Percentiles rank a stretch among this genome's conserved stretches.
Conservation (phyloP, 1,140 invertebrate species). For the Liolophura sinensis region DNA sequence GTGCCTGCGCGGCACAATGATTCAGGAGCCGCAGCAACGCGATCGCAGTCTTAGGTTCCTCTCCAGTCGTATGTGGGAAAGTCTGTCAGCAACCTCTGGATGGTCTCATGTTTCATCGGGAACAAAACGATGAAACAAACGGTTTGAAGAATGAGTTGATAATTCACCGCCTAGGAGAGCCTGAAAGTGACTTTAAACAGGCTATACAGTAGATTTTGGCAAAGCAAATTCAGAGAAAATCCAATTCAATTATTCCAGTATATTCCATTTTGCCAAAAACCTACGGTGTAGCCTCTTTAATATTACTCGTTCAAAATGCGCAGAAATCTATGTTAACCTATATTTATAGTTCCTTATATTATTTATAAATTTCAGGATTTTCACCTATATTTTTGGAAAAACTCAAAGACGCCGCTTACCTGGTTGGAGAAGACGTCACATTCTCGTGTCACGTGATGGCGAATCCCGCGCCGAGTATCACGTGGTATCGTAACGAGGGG, state of each 20-base stretch:
- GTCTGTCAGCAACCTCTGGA: too few relatives aligned
- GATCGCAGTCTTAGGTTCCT: neutral
- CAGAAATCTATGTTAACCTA: neutral
- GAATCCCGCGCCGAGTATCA: slow-evolving; percentile 85
- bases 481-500: slow-evolving; percentile 76
- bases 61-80: too few relatives aligned
- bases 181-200: too few relatives aligned
- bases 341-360: neutral
- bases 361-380: slow-evolving; percentile 31
- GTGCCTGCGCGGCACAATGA: too few relatives aligned
- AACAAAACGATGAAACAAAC: neutral
- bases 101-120: neutral
- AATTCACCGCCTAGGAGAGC: too few relatives aligned
- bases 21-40: too few relatives aligned
- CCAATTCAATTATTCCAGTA: neutral
- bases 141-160: too few relatives aligned
- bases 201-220: too few relatives aligned
- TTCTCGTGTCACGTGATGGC: slow-evolving; percentile 85
- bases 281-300: neutral
- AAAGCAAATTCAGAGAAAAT: too few relatives aligned
- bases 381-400: slow-evolving; percentile 63
- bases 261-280: neutral
- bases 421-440: slow-evolving; percentile 76
- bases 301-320: neutral
- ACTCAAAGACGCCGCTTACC: slow-evolving; percentile 70